Base-by-base conservation (phyloP, 1,140 invertebrate species). In the Melitaea cinxia region DNA sequence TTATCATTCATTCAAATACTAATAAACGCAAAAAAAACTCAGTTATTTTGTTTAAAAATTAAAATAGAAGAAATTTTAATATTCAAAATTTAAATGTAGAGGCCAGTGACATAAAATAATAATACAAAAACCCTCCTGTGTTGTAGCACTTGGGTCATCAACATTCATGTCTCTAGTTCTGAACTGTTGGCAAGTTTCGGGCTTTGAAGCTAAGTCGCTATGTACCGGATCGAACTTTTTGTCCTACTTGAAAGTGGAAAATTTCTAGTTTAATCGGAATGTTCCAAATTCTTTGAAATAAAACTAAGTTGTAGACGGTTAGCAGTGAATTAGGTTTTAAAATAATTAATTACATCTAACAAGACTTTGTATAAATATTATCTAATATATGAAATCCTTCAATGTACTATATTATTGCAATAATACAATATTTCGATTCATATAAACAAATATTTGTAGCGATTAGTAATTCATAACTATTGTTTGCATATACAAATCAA, bases 151-250 rank as follows among this genome's bases (percentile, higher is more conserved):
- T 2, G 17, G 17, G 14, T 21, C 23, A 42, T 42, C 23, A 56
- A 56, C 37, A 42, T 56, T 56, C 54, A 26, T 56, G 35, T 56
- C 54, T 24, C 54, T 24, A 56, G 54, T 45, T 56, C 23, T 21
- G 17, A 56, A 56, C 35, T 15, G 54, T 54, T n/a, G 33, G 33
- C 15, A 54, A 54, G 26, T 55, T 56, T 56, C 19, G 9, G 23
- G 23, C 37, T 9, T 56, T 23, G 42, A 21, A 47, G 19, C 21
- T 47, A 21, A 47, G 42, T 47, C 42, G 42, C 42, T 23, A 42
- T 17, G 15, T 5, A 39, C 14, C 17, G 42, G n/a, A 47, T 23
- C 42, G n/a, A 47, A 47, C 17, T 47, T 47, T 23, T 10, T 21
- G 2, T 23, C 12, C 0, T 23, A 24, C 10, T 47, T 21, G 21